phyloP scores from a whole-genome alignment of 2,113 vertebrate species.

The Hippolais icterina region DNA sequence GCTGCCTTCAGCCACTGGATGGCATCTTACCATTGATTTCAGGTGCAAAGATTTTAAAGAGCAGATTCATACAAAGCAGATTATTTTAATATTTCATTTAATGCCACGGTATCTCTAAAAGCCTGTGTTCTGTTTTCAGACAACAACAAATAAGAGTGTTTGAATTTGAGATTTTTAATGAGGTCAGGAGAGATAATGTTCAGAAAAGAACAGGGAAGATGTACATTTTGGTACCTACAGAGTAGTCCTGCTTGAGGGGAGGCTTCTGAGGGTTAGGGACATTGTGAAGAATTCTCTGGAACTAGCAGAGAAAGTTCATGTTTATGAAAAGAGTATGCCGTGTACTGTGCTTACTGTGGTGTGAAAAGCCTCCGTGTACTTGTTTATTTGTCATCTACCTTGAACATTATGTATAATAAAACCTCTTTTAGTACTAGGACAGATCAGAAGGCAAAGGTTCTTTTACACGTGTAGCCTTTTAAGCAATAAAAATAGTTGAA shows the following conservation, averaged over 20 bases:
- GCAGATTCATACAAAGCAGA: not conserved
- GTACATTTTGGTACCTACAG: not conserved
- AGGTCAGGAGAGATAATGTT: not conserved
- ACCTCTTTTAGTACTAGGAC: not conserved
- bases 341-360: not conserved
- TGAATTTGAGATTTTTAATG: not conserved
- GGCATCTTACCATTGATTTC: slow-evolving; percentile 52
- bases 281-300: not conserved
- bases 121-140: not conserved
- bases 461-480: not conserved
- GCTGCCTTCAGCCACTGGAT: slow-evolving; percentile 55
- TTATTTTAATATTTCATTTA: not conserved
- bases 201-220: not conserved
- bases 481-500: not conserved
- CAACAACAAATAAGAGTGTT: not conserved
- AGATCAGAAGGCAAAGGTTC: not conserved
- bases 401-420: not conserved
- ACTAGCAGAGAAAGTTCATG: not conserved
- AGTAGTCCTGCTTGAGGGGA: not conserved
- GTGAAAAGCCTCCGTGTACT: not conserved
- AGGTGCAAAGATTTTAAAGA: not conserved
- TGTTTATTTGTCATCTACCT: not conserved
- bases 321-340: not conserved
- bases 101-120: not conserved
- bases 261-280: not conserved